Conservation (phyloP, 2,888 invertebrate species). For the Uloborus plumipes region DNA sequence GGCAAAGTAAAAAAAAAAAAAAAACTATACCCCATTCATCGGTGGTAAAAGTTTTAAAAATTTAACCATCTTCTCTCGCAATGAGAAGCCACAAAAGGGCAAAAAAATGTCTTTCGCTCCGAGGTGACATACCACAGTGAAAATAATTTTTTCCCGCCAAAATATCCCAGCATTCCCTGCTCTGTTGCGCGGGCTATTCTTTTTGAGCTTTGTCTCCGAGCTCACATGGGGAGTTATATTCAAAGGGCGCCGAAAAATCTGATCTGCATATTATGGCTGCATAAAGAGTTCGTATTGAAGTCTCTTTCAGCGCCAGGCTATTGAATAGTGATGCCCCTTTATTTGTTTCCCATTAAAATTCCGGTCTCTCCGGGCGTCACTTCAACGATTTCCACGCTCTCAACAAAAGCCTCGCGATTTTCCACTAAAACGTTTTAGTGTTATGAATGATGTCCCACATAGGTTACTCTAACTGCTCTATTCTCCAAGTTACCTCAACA, state of each 20-base stretch:
- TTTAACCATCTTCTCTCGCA: slow-evolving; percentile 18
- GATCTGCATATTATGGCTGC: slow-evolving; percentile 57
- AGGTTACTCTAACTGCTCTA: slow-evolving; percentile 23
- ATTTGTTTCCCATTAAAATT: slow-evolving; percentile 61
- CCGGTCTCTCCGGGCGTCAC: slow-evolving; percentile 24
- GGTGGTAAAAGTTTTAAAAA: slow-evolving; percentile 34
- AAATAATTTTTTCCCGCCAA: slow-evolving; percentile 35
- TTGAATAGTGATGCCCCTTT: slow-evolving; percentile 56
- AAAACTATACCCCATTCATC: neutral
- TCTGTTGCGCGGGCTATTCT: slow-evolving; percentile 1
- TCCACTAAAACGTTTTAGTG: slow-evolving; percentile 49
- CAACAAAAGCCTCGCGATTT: slow-evolving; percentile 50
- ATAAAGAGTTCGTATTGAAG: slow-evolving; percentile 39
- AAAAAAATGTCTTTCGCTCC: slow-evolving; percentile 16
- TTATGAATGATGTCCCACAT: slow-evolving; percentile 45
- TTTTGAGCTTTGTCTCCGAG: slow-evolving; percentile 29
- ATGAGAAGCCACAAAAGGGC: slow-evolving; percentile 12
- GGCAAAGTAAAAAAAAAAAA: slow-evolving; percentile 8
- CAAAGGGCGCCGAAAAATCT: slow-evolving; percentile 55
- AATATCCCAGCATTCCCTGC: slow-evolving; percentile 22
- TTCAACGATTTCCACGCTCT: slow-evolving; percentile 21
- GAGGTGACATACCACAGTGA: slow-evolving; percentile 9
- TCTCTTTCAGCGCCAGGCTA: slow-evolving; percentile 31
- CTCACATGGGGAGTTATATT: slow-evolving; percentile 23
- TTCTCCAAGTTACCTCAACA: no score